A percentile compares a stretch with the other conserved stretches of the same genome.
These are phyloP conservation scores for Cryptotermes secundus DNA, from an alignment of 1,140 invertebrate genomes.

Conservation along the genomic window DNA sequence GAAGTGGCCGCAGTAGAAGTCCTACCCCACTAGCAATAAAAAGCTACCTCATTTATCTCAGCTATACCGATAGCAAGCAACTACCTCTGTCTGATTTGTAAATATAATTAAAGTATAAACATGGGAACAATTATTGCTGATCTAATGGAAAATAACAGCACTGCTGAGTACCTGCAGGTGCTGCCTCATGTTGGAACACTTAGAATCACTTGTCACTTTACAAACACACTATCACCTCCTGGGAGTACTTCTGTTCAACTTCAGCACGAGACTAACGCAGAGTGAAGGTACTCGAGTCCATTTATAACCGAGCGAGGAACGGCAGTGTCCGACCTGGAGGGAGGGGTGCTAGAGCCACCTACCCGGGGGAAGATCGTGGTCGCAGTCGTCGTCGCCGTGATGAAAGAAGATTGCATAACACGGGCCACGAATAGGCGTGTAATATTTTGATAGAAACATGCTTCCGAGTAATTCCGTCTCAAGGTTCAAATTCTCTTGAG, in stretches of 20 bases:
- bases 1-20: too few relatives aligned
- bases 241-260: not conserved
- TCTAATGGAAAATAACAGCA: not conserved
- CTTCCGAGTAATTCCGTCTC: too few relatives aligned
- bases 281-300: not conserved
- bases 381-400: not conserved
- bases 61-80: too few relatives aligned
- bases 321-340: not conserved
- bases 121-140: too few relatives aligned
- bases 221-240: not conserved
- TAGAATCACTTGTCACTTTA: not conserved
- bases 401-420: not conserved
- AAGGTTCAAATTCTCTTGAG: too few relatives aligned
- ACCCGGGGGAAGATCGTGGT: not conserved
- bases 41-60: too few relatives aligned
- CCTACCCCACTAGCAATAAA: too few relatives aligned
- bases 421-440: not conserved
- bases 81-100: too few relatives aligned
- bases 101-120: too few relatives aligned
- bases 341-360: not conserved
- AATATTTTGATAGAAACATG: not conserved
- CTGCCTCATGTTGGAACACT: not conserved
- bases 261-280: not conserved
- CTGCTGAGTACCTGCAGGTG: not conserved
- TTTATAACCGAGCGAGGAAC: not conserved